These are phyloP conservation scores for Montifringilla adamsi DNA, from an alignment of 2,113 vertebrate genomes.

Conservation along the genomic window DNA sequence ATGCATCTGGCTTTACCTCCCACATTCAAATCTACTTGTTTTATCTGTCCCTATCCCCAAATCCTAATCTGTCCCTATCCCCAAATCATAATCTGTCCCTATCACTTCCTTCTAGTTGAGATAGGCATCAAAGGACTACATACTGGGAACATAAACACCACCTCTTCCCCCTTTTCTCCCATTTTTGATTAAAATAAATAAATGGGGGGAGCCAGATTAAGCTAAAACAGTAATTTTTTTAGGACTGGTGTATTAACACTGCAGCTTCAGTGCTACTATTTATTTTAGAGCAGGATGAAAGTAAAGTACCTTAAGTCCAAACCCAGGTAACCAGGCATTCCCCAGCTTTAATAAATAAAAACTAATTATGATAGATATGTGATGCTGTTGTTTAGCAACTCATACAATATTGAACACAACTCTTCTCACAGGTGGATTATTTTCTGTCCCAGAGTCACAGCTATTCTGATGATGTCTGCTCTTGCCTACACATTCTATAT, in stretches of 20 bases:
- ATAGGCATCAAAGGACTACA: not conserved
- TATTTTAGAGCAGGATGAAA: not conserved
- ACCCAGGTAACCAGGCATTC: not conserved
- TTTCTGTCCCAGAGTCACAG: not conserved
- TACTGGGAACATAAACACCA: not conserved
- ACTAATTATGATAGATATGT: fast-evolving
- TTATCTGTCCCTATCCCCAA: not conserved
- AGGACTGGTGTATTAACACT: not conserved
- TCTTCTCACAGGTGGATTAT: not conserved
- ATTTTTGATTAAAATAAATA: not conserved
- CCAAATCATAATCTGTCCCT: not conserved
- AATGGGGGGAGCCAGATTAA: not conserved
- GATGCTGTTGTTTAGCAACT: not conserved
- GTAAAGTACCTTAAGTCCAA: not conserved
- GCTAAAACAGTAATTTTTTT: not conserved
- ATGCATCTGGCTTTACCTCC: not conserved
- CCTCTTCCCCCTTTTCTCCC: not conserved
- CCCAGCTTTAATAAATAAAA: not conserved
- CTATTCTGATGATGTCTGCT: not conserved
- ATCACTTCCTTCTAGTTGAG: not conserved
- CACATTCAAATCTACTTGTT: not conserved
- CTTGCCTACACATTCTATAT: not conserved
- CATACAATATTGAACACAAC: not conserved
- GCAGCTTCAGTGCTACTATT: not conserved
- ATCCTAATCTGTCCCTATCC: not conserved